Conservation (phyloP, 2,797 vertebrate genomes). For the Otus scops region DNA sequence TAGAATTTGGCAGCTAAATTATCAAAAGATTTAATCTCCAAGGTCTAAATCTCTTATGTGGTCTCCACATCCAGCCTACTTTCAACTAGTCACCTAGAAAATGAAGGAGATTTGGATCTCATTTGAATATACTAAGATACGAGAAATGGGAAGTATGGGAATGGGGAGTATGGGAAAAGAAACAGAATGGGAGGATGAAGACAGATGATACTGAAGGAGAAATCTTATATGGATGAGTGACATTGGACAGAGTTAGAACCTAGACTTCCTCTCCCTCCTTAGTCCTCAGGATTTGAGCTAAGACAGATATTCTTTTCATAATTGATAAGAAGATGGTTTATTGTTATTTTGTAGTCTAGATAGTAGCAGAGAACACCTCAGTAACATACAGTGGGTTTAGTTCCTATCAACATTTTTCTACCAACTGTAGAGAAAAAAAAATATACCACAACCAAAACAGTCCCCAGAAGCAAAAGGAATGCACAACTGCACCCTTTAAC, state of each 20-base stretch:
- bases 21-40: not conserved
- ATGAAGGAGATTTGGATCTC: not conserved
- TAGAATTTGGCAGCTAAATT: not conserved
- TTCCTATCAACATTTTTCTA: not conserved
- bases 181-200: not conserved
- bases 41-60: not conserved
- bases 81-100: not conserved
- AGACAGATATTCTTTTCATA: not conserved
- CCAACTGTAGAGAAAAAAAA: not conserved
- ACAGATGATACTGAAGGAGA: not conserved
- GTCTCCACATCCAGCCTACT: not conserved
- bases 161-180: not conserved
- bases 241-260: not conserved
- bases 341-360: not conserved
- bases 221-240: not conserved
- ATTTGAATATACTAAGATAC: not conserved
- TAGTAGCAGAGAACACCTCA: not conserved
- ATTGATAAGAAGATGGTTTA: not conserved
- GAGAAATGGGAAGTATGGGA: not conserved
- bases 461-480: not conserved
- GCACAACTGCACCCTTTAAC: not conserved
- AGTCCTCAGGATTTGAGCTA: not conserved
- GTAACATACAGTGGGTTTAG: not conserved
- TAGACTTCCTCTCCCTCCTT: not conserved
- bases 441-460: too few species aligned